Conservation (phyloP, 1,140 invertebrate genomes). For the Leptopilina boulardi region DNA sequence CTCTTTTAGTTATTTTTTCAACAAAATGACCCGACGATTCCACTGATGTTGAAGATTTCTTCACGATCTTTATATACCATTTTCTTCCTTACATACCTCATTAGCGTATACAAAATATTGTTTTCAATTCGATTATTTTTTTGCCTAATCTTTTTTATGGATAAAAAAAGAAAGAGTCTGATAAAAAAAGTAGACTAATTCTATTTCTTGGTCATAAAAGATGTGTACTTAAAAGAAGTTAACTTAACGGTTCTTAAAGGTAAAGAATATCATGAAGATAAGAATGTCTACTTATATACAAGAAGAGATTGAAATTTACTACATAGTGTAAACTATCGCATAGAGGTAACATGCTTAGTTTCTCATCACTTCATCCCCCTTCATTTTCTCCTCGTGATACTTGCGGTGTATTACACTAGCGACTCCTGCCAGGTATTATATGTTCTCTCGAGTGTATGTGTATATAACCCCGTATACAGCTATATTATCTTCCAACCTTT, state of each 20-base stretch:
- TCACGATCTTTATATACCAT: not conserved
- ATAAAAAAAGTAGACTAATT: too few relatives aligned
- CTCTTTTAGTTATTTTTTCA: conserved; percentile 33
- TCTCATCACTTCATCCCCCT: conserved; percentile 22
- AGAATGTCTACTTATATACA: not conserved
- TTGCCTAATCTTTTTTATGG: too few relatives aligned
- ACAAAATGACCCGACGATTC: conserved; percentile 17
- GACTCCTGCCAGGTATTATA: conserved; percentile 5
- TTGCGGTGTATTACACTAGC: not conserved
- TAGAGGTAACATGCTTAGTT: not conserved
- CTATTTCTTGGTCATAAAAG: not conserved
- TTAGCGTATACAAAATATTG: not conserved
- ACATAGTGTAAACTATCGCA: not conserved
- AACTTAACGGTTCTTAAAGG: not conserved
- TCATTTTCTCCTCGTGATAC: conserved; percentile 14
- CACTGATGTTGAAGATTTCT: not conserved
- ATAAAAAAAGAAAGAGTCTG: too few relatives aligned
- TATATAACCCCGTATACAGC: not conserved
- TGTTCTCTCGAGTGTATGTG: not conserved
- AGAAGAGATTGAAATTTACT: conserved; percentile 27
- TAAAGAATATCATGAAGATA: not conserved
- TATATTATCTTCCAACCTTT: not conserved
- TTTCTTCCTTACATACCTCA: not conserved
- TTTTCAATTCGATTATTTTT: too few relatives aligned
- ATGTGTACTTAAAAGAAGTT: not conserved